Conservation (phyloP, 2,113 vertebrate genomes). For the Sebastes fasciatus region DNA sequence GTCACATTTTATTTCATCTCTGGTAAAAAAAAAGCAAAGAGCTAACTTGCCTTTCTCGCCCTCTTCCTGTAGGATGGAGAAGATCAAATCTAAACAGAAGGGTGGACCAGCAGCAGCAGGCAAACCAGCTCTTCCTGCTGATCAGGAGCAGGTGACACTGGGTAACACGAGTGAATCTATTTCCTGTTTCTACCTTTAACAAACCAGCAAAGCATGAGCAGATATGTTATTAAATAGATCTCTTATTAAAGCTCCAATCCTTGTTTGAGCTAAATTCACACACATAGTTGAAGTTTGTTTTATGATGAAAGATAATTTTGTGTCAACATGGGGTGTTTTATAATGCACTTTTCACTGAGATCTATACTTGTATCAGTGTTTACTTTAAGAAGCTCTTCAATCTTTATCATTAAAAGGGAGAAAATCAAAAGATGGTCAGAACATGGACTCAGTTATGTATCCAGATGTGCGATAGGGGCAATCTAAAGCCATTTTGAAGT, state of each 20-base stretch:
- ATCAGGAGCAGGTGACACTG: constrained; percentile 41
- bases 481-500: too few relatives aligned
- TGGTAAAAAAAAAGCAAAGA: background rate
- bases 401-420: background rate
- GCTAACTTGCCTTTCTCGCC: background rate
- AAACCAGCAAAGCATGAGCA: background rate
- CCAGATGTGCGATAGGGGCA: too few relatives aligned
- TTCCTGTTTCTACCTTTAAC: constrained; percentile 19
- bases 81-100: constrained; percentile 84
- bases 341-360: background rate
- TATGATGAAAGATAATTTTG: background rate
- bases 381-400: background rate
- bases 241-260: background rate
- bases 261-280: constrained; percentile 2
- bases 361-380: background rate
- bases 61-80: constrained; percentile 83
- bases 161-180: constrained; percentile 58
- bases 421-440: background rate
- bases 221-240: background rate
- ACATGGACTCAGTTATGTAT: too few relatives aligned
- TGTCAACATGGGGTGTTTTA: background rate
- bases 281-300: background rate
- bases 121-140: constrained; percentile 29
- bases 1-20: background rate
- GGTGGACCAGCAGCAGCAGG: constrained; percentile 43